Percentiles rank a stretch among this genome's conserved stretches.
Conservation (phyloP, 2,113 vertebrate genomes). For the Bucco capensis region DNA sequence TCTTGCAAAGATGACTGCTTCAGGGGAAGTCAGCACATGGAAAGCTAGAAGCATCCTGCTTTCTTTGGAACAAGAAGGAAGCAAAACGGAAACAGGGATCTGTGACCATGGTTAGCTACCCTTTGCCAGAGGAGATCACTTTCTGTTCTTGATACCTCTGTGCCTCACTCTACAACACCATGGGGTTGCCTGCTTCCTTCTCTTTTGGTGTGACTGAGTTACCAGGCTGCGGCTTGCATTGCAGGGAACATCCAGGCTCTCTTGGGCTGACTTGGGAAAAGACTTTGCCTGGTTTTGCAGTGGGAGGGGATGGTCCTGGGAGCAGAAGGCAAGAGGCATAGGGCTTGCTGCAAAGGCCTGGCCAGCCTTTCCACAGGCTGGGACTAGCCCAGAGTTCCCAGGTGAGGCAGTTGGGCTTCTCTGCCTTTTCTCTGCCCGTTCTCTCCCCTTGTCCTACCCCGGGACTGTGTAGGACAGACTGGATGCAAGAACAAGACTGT, state of each 20-base stretch:
- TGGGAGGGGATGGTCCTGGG: not conserved
- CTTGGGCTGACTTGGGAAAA: not conserved
- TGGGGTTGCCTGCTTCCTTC: not conserved
- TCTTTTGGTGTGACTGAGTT: not conserved
- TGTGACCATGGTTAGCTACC: not conserved
- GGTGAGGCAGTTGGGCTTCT: not conserved
- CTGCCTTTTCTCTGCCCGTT: not conserved
- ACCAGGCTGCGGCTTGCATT: not conserved
- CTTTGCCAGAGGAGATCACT: not conserved
- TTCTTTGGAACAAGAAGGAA: not conserved
- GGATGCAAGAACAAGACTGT: not conserved
- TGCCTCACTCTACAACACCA: not conserved
- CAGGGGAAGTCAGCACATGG: not conserved
- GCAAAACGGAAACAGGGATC: not conserved
- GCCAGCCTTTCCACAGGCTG: not conserved
- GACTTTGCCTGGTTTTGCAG: not conserved
- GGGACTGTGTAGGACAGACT: not conserved
- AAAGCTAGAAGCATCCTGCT: not conserved
- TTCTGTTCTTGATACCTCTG: not conserved
- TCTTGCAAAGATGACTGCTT: not conserved
- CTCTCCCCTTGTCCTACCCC: not conserved
- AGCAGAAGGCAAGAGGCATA: fast-evolving
- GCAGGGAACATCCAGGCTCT: not conserved
- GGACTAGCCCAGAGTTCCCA: not conserved
- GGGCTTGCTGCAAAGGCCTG: not conserved